Conservation (phyloP, 2,797 vertebrate species). For the Serranus cabrilla region DNA sequence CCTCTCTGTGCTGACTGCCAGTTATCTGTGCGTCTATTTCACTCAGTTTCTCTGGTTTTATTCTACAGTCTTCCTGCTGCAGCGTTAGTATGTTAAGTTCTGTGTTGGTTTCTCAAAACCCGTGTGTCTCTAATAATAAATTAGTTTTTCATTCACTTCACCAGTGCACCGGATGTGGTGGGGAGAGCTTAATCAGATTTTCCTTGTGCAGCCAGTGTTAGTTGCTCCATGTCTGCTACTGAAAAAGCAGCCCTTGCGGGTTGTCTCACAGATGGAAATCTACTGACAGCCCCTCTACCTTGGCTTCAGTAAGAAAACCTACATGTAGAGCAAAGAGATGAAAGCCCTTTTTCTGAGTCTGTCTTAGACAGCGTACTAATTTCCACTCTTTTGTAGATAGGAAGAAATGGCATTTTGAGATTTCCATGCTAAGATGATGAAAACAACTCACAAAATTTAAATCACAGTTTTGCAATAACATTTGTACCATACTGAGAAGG, state of each 20-base stretch:
- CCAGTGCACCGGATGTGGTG: slow-evolving; percentile 18
- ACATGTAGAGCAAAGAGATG: neutral
- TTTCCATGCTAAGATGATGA: slow-evolving; percentile 2
- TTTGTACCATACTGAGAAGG: neutral
- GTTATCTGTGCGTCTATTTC: slow-evolving; percentile 8
- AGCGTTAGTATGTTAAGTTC: slow-evolving; percentile 15
- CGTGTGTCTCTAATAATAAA: slow-evolving; percentile 14
- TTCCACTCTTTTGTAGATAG: neutral
- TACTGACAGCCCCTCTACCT: neutral
- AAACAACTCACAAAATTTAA: neutral
- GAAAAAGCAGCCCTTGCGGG: slow-evolving; percentile 1
- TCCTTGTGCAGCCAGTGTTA: neutral
- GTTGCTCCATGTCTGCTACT: slow-evolving; percentile 1
- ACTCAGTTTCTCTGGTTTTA: slow-evolving; percentile 17
- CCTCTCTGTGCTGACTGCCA: slow-evolving; percentile 41
- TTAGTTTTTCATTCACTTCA: slow-evolving; percentile 29
- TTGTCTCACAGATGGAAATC: slow-evolving; percentile 15
- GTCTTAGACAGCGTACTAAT: neutral
- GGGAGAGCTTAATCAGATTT: slow-evolving; percentile 39
- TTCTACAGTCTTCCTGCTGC: slow-evolving; percentile 6
- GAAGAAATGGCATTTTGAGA: slow-evolving; percentile 18
- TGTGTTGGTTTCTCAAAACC: slow-evolving; percentile 19
- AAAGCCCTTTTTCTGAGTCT: slow-evolving; percentile 6
- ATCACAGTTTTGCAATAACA: neutral
- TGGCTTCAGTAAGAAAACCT: neutral